Conservation (phyloP, 2,113 vertebrate species). For the Mirza zaza region DNA sequence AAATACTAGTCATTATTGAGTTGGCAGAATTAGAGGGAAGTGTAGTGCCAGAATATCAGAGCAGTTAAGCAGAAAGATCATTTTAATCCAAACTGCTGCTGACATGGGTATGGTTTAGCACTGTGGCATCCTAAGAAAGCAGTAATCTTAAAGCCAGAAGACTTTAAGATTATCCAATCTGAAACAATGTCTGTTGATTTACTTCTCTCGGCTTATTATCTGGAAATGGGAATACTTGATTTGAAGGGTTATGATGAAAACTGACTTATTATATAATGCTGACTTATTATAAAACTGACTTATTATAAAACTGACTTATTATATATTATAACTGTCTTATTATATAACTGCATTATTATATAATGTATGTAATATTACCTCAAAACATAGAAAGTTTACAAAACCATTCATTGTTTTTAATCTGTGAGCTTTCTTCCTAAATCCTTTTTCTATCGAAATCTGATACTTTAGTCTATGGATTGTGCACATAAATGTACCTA, state of each 20-base stretch:
- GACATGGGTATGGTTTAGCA: not conserved
- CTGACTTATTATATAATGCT: not conserved
- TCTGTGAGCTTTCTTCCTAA: not conserved
- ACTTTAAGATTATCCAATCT: too few relatives aligned
- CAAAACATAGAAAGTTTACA: not conserved
- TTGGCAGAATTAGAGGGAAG: not conserved
- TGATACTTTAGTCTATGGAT: not conserved
- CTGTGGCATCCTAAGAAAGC: not conserved
- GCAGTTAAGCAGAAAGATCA: not conserved
- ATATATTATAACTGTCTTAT: too few relatives aligned
- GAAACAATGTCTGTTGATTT: not conserved
- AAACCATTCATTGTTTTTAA: not conserved
- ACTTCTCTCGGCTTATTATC: not conserved
- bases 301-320: too few relatives aligned
- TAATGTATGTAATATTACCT: not conserved
- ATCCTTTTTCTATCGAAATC: not conserved
- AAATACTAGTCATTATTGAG: not conserved
- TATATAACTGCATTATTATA: too few relatives aligned
- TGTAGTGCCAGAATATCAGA: not conserved
- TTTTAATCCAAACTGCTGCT: not conserved
- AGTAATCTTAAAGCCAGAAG: not conserved
- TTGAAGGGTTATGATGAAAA: not conserved
- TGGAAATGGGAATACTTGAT: not conserved
- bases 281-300: too few relatives aligned
- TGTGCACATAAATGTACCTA: not conserved